phyloP scores from a whole-genome alignment of 2,797 vertebrate genomes.

The Pteropus rufus region DNA sequence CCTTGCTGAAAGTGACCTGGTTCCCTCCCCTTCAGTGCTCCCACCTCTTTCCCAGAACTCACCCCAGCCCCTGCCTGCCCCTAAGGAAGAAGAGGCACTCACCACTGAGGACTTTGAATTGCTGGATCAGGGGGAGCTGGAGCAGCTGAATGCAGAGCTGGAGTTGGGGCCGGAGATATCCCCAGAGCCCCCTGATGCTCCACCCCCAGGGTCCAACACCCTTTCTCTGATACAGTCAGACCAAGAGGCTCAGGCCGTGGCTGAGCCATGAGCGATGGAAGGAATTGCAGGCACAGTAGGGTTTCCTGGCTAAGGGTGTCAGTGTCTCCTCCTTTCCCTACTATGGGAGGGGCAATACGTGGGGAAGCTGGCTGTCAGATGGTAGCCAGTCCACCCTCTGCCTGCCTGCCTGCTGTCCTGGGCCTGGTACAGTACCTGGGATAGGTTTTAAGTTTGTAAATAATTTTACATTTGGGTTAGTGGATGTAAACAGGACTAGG shows the following conservation, averaged over 20 bases:
- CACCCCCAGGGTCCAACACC: background rate
- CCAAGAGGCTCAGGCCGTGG: conserved; percentile 71
- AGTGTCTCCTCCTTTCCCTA: background rate
- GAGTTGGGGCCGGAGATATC: conserved; percentile 79
- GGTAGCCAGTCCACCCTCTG: background rate
- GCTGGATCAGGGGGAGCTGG: conserved; percentile 99
- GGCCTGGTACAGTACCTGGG: conserved; percentile 20
- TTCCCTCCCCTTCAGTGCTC: conserved; percentile 81
- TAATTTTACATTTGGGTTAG: conserved; percentile 69
- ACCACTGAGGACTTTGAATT: conserved; percentile 98
- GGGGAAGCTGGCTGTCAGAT: conserved; percentile 1
- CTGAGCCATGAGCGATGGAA: conserved; percentile 65
- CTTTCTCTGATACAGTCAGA: conserved; percentile 77
- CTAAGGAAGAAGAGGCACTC: conserved; percentile 81
- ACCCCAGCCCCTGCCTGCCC: conserved; percentile 76
- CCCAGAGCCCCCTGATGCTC: conserved; percentile 60
- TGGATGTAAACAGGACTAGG: conserved; percentile 61
- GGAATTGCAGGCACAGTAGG: conserved; percentile 57
- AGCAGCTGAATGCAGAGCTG: conserved; percentile 91
- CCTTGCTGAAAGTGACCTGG: conserved; percentile 87
- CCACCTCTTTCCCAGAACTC: conserved; percentile 82
- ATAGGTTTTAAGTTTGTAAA: conserved; percentile 75
- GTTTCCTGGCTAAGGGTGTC: conserved; percentile 41
- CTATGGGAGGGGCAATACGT: background rate
- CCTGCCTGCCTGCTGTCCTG: conserved; percentile 26